phyloP scores from a whole-genome alignment of 1,140 invertebrate genomes.

The Hyposmocoma kahamanoa region DNA sequence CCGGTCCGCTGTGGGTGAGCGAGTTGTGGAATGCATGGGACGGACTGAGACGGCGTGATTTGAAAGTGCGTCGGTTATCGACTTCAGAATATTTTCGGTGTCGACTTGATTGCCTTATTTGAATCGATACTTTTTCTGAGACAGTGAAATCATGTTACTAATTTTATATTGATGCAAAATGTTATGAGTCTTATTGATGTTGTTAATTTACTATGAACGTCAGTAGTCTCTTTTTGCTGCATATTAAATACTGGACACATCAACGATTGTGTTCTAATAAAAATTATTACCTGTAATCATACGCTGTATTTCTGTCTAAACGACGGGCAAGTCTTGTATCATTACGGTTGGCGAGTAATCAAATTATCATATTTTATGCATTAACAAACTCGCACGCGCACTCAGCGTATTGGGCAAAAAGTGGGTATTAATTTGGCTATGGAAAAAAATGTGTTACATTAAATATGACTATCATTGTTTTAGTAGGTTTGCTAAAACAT shows the following conservation, averaged over 20 bases:
- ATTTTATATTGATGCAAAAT: not conserved
- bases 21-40: constrained; percentile 67
- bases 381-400: constrained; percentile 16
- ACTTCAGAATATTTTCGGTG: constrained; percentile 31
- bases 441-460: not conserved
- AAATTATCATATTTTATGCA: constrained; percentile 52
- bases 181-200: too few species aligned
- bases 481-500: too few species aligned
- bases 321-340: constrained; percentile 14
- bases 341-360: constrained; percentile 37
- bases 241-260: too few species aligned
- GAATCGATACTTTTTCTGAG: constrained; percentile 11
- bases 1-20: constrained; percentile 69
- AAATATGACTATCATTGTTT: too few species aligned
- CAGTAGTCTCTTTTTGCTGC: too few species aligned
- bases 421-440: not conserved
- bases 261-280: constrained; percentile 39
- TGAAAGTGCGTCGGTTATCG: constrained; percentile 57
- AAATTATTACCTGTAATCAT: constrained; percentile 48
- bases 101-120: constrained; percentile 7
- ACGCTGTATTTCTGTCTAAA: constrained; percentile 28
- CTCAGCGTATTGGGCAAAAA: not conserved
- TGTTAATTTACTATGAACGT: too few species aligned
- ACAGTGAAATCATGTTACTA: not conserved
- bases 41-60: constrained; percentile 55